A percentile compares a stretch with the other conserved stretches of the same genome.
Evolutionary conservation across 2,888 invertebrate species (phyloP).

Genomic region (Brachycybe producta): DNA sequence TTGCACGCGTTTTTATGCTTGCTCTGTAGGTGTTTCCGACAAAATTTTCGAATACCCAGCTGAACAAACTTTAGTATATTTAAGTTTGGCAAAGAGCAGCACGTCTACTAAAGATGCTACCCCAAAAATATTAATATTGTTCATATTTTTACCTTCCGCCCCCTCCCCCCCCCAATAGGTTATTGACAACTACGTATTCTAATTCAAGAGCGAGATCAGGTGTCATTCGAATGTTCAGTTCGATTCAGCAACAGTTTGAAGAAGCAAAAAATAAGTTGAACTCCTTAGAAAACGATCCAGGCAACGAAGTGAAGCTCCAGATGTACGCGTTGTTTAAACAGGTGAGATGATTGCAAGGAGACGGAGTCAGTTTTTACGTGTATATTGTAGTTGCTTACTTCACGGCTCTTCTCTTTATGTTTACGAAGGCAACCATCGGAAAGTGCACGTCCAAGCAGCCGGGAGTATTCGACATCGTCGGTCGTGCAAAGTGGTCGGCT

Average conservation of each 20-base stretch:
- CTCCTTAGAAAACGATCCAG: constrained; percentile 36
- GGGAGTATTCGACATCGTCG: constrained; percentile 43
- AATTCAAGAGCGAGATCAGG: background rate
- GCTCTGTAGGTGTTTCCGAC: no score
- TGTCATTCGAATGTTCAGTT: no score
- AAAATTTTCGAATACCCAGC: no score
- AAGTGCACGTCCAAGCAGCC: constrained; percentile 39
- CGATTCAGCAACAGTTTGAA: constrained; percentile 28
- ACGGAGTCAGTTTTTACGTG: background rate
- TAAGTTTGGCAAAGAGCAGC: no score
- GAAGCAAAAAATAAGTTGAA: constrained; percentile 33
- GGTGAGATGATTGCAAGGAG: constrained; percentile 27
- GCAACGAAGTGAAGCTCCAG: constrained; percentile 39
- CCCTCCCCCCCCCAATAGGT: no score
- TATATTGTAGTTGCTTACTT: background rate
- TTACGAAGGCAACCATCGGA: constrained; percentile 28
- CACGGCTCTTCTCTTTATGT: background rate
- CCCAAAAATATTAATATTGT: no score
- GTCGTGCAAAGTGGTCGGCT: constrained; percentile 44
- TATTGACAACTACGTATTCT: background rate
- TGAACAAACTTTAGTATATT: no score
- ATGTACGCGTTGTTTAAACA: constrained; percentile 45
- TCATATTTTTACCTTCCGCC: no score
- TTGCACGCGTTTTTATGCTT: no score
- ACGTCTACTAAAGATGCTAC: no score